phyloP scores from a whole-genome alignment of 2,888 invertebrate genomes.

The Neria commutata region DNA sequence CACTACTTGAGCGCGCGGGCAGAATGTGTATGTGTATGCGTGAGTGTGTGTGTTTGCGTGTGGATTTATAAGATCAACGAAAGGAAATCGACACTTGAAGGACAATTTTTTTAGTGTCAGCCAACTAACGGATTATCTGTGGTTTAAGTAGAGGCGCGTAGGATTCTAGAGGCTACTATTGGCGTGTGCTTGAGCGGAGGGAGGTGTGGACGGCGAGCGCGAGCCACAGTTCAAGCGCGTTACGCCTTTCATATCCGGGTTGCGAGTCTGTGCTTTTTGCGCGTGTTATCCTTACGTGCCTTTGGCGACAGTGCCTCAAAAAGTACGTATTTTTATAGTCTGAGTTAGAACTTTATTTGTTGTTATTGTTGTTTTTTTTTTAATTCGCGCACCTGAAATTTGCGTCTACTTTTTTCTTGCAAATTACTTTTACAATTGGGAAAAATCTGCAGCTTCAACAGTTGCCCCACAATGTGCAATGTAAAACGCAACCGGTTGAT shows the following conservation, averaged over 20 bases:
- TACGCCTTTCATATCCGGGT: background rate
- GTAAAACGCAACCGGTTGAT: too few species aligned
- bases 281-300: slow-evolving; percentile 27
- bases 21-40: slow-evolving; percentile 7
- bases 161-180: background rate
- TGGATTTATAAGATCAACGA: slow-evolving; percentile 9
- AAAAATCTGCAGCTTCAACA: too few species aligned
- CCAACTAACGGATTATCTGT: slow-evolving; percentile 16
- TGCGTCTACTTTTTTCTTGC: too few species aligned
- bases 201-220: slow-evolving; percentile 22
- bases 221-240: too few species aligned
- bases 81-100: too few species aligned
- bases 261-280: slow-evolving; percentile 20
- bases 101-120: background rate
- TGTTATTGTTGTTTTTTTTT: slow-evolving; percentile 32
- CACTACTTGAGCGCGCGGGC: slow-evolving; percentile 26
- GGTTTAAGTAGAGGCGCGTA: too few species aligned
- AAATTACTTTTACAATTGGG: too few species aligned
- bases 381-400: slow-evolving; percentile 26
- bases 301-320: too few species aligned
- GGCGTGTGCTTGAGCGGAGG: background rate
- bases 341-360: slow-evolving; percentile 25
- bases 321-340: background rate
- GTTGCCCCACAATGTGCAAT: too few species aligned
- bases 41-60: slow-evolving; percentile 13